Evolutionary conservation across 2,888 invertebrate genomes (phyloP), one percentile per base, ranked within the genome.

Genomic region (Trachelus tabidus): DNA sequence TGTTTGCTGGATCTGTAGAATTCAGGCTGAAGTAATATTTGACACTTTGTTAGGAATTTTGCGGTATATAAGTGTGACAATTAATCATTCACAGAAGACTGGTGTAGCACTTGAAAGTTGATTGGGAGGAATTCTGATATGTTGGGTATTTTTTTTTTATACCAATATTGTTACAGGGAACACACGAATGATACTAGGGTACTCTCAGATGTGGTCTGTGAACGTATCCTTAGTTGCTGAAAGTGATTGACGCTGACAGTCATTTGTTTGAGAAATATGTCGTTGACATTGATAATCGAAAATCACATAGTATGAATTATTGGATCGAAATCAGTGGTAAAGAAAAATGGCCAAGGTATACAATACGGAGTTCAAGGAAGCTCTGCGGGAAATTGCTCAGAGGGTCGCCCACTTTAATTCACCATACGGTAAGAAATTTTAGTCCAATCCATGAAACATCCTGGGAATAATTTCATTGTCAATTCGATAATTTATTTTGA

Each of bases 341-440:
- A 40, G 73, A 76, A 79, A 78, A 75, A 87, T 87, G 87, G 83
- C 85, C 12, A 82, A 84, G 73, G 83, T 87, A 68, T 86, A 88
- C 74, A 83, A 85, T 56, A 85, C 84, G 75, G 89, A 89, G 78
- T 89, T 89, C 73, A 84, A 84, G 76, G 83, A 83, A 81, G 87
- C 89, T 6, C 73, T 89, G n/a, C 79, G 83, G 76, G 89, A 89
- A 75, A 87, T 89, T 31, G 85, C 87, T 11, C 83, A 85, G 37
- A 84, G 84, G 73, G 86, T 87, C 37, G 75, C 85, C 1, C 81
- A 82, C 73, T 81, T 88, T 73, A 84, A 87, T 79, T 86, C 87
- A 30, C 86, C 87, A 56, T 83, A 83, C 71, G 88, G 88, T 87
- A 84, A 83, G 56, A 56, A 56, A 23, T 56, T 15, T 23, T 2